Conservation (phyloP, 1,140 invertebrate species). For the Vanessa tameamea region DNA sequence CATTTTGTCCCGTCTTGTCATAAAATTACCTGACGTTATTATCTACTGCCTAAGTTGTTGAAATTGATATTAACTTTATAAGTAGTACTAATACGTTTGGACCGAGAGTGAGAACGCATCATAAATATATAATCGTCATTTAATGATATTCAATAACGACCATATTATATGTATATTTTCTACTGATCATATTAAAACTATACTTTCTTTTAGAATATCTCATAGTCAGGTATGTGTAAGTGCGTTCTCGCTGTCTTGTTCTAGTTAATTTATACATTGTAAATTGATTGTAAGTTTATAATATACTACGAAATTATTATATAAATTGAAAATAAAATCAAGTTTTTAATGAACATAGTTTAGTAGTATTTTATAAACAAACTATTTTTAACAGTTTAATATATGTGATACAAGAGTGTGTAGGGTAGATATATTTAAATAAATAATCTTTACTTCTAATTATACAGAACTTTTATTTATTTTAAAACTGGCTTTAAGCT, state of each 20-base stretch:
- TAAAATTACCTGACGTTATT: background rate
- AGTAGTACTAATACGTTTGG: background rate
- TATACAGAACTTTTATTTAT: constrained; percentile 32
- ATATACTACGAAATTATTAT: background rate
- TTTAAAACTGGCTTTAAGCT: too few relatives aligned
- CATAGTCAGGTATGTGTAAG: background rate
- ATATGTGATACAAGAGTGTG: constrained; percentile 43
- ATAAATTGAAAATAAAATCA: background rate
- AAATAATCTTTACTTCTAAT: constrained; percentile 31
- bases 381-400: constrained; percentile 30
- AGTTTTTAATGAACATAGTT: background rate
- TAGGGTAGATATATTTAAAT: constrained; percentile 36
- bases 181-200: background rate
- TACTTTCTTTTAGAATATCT: background rate
- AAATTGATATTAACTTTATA: constrained; percentile 8
- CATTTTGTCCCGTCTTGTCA: too few relatives aligned
- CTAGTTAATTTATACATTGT: background rate
- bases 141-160: background rate
- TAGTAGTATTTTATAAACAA: background rate
- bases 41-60: constrained; percentile 22
- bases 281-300: background rate
- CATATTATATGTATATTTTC: background rate
- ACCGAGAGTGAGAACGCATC: background rate
- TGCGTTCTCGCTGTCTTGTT: background rate
- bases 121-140: background rate